These are phyloP conservation scores for Butastur rufipennis DNA, from an alignment of 2,113 vertebrate species.

Conservation along the genomic window DNA sequence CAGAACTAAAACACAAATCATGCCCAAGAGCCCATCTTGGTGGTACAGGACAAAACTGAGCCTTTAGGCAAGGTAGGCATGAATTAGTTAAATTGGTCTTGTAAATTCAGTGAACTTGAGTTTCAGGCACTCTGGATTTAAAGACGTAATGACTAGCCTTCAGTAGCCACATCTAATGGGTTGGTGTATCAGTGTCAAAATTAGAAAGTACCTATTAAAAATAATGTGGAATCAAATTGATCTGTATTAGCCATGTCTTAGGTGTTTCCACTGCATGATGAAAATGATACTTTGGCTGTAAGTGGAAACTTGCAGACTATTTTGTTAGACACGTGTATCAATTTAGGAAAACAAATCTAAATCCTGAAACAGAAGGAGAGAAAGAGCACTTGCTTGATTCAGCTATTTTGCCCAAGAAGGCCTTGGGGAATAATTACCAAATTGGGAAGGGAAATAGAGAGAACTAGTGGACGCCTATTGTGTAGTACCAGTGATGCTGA, in stretches of 20 bases:
- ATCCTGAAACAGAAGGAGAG: background rate
- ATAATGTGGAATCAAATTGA: background rate
- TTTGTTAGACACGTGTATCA: background rate
- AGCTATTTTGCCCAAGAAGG: background rate
- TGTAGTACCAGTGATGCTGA: background rate
- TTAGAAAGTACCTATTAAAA: background rate
- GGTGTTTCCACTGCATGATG: background rate
- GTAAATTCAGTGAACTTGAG: background rate
- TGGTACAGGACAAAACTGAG: background rate
- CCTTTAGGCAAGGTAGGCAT: background rate
- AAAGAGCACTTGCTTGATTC: background rate
- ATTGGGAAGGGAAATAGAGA: background rate
- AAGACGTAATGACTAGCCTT: background rate
- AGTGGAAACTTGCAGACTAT: background rate
- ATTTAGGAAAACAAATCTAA: background rate
- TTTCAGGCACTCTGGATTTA: background rate
- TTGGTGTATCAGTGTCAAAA: background rate
- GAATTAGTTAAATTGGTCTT: background rate
- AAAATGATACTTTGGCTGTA: background rate
- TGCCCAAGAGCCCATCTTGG: background rate
- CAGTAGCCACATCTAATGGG: background rate
- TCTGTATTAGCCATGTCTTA: background rate
- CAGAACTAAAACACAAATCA: background rate
- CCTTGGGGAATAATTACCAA: background rate
- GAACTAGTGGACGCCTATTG: background rate